These are phyloP conservation scores for Archaeoteleia sp. DNA, from an alignment of 2,888 invertebrate species.

Conservation along the genomic window DNA sequence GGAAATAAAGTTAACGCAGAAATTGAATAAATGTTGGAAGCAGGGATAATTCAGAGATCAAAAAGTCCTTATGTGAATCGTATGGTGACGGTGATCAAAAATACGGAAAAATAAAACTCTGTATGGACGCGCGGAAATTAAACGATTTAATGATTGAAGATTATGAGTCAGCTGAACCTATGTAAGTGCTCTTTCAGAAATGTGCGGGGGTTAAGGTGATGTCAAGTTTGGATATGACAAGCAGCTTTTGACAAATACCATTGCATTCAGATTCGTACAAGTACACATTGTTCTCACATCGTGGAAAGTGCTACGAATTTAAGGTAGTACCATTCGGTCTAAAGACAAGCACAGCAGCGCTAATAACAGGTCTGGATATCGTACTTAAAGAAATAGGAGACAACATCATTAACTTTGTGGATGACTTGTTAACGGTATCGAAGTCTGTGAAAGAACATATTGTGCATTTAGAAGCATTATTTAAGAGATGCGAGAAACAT, in stretches of 20 bases:
- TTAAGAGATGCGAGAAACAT: background rate
- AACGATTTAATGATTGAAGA: too few relatives aligned
- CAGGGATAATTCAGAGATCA: too few relatives aligned
- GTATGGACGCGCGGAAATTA: background rate
- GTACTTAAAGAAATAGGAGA: too few relatives aligned
- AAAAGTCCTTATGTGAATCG: too few relatives aligned
- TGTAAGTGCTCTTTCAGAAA: constrained; percentile 24
- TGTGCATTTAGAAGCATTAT: constrained; percentile 1
- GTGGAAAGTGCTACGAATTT: too few relatives aligned
- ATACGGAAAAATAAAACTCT: background rate
- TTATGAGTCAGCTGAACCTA: constrained; percentile 5
- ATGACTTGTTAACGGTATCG: background rate
- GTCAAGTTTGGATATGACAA: constrained; percentile 39
- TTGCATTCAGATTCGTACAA: constrained; percentile 29
- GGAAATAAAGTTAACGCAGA: constrained; percentile 9
- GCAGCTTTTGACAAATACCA: constrained; percentile 54
- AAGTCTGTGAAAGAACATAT: background rate
- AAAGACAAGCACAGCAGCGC: too few relatives aligned
- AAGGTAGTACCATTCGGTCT: too few relatives aligned
- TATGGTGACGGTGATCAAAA: too few relatives aligned
- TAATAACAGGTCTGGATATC: too few relatives aligned
- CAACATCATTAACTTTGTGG: constrained; percentile 1
- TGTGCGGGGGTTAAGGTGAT: constrained; percentile 20
- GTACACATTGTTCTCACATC: constrained; percentile 30
- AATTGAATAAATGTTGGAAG: constrained; percentile 11